Evolutionary conservation across 2,888 invertebrate genomes (phyloP).

Genomic region (Cerastis leucographa): DNA sequence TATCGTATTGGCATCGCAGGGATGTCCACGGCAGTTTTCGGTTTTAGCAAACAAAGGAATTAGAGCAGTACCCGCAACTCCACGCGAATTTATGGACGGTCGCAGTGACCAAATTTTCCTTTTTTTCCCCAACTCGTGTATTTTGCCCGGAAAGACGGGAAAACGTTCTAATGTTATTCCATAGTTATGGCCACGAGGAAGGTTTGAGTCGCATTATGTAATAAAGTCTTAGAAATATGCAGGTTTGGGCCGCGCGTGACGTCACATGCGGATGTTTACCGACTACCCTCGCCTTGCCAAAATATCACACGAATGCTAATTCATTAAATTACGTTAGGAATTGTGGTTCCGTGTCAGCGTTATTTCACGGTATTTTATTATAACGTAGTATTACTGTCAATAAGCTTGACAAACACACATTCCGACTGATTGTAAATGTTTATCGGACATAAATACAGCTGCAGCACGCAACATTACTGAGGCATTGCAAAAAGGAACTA

Average conservation of each 20-base stretch:
- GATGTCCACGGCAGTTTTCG: constrained; percentile 85
- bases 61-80: constrained; percentile 84
- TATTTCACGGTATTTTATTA: constrained; percentile 60
- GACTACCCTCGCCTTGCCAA: constrained; percentile 62
- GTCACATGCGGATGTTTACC: constrained; percentile 63
- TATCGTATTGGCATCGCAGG: constrained; percentile 80
- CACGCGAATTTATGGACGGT: constrained; percentile 85
- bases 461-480: constrained; percentile 57
- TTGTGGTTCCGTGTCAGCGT: constrained; percentile 53
- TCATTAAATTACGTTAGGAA: constrained; percentile 64
- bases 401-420: constrained; percentile 62
- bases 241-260: constrained; percentile 62
- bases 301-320: constrained; percentile 68
- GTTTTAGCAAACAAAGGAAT: constrained; percentile 89
- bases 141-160: constrained; percentile 75
- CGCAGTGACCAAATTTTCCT: constrained; percentile 84
- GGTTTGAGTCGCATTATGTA: constrained; percentile 72
- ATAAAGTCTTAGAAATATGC: constrained; percentile 74
- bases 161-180: constrained; percentile 78
- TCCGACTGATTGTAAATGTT: constrained; percentile 61
- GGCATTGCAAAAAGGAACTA: constrained; percentile 32
- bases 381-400: constrained; percentile 57
- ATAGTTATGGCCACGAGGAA: constrained; percentile 67
- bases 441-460: constrained; percentile 56
- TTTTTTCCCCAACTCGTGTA: constrained; percentile 76